Evolutionary conservation across 2,797 vertebrate species (phyloP).

Genomic region (Morelia viridis): DNA sequence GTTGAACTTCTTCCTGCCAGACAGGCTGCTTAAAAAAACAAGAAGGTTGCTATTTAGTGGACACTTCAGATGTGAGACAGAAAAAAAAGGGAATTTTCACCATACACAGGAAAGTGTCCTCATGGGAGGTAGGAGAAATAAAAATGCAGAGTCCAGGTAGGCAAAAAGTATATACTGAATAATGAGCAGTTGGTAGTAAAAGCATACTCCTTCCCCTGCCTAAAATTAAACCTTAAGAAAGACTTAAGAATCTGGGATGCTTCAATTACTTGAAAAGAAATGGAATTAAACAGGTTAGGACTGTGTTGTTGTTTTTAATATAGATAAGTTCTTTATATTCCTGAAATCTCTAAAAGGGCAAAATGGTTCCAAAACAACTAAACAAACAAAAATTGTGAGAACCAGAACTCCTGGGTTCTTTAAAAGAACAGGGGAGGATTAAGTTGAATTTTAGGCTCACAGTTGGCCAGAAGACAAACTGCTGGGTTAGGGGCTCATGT

Average conservation of each 20-base stretch:
- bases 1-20: not conserved
- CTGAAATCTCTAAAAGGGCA: not conserved
- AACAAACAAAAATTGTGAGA: not conserved
- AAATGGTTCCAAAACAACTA: too few species aligned
- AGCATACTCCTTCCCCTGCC: not conserved
- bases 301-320: not conserved
- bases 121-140: not conserved
- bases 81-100: not conserved
- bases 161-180: not conserved
- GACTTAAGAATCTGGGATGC: not conserved
- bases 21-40: not conserved
- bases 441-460: not conserved
- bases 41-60: not conserved
- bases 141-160: not conserved
- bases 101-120: not conserved
- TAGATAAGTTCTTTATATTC: not conserved
- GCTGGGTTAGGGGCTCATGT: not conserved
- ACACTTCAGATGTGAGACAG: not conserved
- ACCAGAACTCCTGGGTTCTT: not conserved
- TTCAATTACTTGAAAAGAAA: not conserved
- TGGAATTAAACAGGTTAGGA: not conserved
- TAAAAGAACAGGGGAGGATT: not conserved
- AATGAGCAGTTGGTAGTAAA: not conserved
- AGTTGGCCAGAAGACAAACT: not conserved
- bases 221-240: not conserved